Percentiles rank a stretch among this genome's conserved stretches.
phyloP scores from a whole-genome alignment of 2,113 vertebrate genomes.

The Haliaeetus leucogaster region DNA sequence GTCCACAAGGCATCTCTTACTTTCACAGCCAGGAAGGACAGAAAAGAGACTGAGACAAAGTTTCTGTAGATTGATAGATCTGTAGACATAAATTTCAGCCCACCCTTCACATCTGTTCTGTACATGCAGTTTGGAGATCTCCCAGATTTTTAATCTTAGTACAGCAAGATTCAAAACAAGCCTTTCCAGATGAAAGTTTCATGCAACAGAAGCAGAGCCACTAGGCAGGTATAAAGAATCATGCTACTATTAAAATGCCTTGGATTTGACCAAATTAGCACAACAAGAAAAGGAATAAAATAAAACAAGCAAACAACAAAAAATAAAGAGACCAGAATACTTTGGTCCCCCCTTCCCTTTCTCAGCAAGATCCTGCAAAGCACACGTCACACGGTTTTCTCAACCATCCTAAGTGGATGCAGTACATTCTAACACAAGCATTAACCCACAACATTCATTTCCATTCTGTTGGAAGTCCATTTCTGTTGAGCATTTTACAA shows the following conservation, averaged over 20 bases:
- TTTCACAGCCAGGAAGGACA: neutral
- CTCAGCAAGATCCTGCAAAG: neutral
- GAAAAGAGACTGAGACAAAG: neutral
- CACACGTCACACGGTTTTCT: neutral
- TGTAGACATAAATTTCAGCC: neutral
- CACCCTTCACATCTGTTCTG: constrained; percentile 1
- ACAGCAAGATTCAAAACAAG: neutral
- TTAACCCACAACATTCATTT: neutral
- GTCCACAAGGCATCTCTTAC: neutral
- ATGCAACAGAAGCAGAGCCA: neutral
- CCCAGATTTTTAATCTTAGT: constrained; percentile 21
- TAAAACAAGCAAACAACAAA: neutral
- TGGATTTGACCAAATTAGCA: neutral
- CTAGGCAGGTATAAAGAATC: neutral
- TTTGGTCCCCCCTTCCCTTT: neutral
- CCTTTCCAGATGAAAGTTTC: neutral
- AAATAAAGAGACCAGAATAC: neutral
- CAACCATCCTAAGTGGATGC: neutral
- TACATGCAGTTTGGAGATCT: neutral
- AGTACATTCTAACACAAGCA: neutral
- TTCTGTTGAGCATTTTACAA: neutral
- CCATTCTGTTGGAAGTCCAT: neutral
- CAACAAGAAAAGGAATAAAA: neutral
- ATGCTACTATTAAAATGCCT: neutral
- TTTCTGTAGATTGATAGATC: neutral